Conservation (phyloP, 2,888 invertebrate species). For the Loripinus fragilis region DNA sequence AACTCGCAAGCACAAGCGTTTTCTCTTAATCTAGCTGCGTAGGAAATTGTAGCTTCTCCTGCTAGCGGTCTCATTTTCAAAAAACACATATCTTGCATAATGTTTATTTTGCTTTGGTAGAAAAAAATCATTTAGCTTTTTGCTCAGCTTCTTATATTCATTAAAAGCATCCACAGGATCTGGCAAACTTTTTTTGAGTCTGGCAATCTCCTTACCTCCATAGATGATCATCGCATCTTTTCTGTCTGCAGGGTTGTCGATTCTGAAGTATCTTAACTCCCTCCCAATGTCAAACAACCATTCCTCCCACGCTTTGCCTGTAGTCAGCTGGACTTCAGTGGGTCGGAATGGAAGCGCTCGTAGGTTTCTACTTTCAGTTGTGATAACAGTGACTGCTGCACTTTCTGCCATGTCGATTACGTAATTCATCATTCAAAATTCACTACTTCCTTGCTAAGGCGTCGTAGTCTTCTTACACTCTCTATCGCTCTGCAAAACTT, state of each 20-base stretch:
- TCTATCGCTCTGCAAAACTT: neutral
- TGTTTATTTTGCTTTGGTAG: slow-evolving; percentile 16
- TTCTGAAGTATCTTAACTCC: too few relatives aligned
- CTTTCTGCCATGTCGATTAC: too few relatives aligned
- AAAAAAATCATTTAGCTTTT: neutral
- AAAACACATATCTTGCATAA: neutral
- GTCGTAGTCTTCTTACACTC: neutral
- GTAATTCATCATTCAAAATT: neutral
- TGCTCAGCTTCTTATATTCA: too few relatives aligned
- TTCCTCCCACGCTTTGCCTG: slow-evolving; percentile 4
- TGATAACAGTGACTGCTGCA: too few relatives aligned
- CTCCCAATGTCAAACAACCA: slow-evolving; percentile 4
- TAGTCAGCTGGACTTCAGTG: slow-evolving; percentile 16
- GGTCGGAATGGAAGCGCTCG: neutral
- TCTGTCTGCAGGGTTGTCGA: too few relatives aligned
- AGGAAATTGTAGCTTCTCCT: too few relatives aligned
- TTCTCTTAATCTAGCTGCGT: slow-evolving; percentile 14
- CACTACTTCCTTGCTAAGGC: slow-evolving; percentile 2
- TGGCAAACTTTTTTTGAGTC: too few relatives aligned
- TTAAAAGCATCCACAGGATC: too few relatives aligned
- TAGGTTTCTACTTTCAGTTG: too few relatives aligned
- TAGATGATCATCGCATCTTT: too few relatives aligned
- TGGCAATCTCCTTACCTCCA: too few relatives aligned
- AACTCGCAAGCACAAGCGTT: slow-evolving; percentile 10
- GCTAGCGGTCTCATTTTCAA: neutral